A percentile compares a stretch with the other conserved stretches of the same genome.
Conservation (phyloP, 2,113 vertebrate genomes). For the Centropristis striata region DNA sequence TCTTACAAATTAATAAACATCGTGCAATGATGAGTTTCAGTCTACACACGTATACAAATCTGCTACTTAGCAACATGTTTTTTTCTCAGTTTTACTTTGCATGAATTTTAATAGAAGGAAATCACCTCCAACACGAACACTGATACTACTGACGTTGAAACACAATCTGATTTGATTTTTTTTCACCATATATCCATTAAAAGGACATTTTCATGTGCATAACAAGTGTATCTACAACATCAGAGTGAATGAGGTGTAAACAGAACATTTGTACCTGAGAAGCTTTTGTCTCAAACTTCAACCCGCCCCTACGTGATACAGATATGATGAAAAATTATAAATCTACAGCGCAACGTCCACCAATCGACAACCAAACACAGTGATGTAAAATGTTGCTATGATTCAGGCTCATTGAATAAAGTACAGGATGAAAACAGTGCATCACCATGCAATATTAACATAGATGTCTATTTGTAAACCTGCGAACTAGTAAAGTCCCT, state of each 20-base stretch:
- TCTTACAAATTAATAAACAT: constrained; percentile 67
- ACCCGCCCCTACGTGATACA: constrained; percentile 45
- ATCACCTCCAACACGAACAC: constrained; percentile 60
- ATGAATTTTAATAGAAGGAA: constrained; percentile 49
- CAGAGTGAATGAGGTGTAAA: constrained; percentile 77
- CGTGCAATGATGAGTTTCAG: constrained; percentile 69
- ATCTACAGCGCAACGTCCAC: constrained; percentile 23
- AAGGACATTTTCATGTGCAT: constrained; percentile 72
- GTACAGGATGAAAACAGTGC: constrained; percentile 48
- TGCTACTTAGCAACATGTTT: constrained; percentile 43
- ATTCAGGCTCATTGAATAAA: constrained; percentile 61
- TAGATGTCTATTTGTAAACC: constrained; percentile 49
- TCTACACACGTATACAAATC: constrained; percentile 60
- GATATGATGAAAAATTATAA: constrained; percentile 39
- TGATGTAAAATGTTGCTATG: constrained; percentile 41
- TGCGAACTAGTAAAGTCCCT: constrained; percentile 41
- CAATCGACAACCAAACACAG: constrained; percentile 40
- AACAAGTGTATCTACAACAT: constrained; percentile 69
- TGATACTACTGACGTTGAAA: constrained; percentile 66
- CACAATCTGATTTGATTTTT: constrained; percentile 33
- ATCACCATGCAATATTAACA: constrained; percentile 26
- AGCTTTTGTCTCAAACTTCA: constrained; percentile 71
- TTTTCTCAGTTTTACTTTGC: constrained; percentile 49
- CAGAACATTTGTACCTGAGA: constrained; percentile 83
- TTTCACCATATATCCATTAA: constrained; percentile 35